Evolutionary conservation across 1,140 invertebrate genomes (phyloP), one percentile per base, ranked within the genome.

Genomic region (Phymastichus coffea): DNA sequence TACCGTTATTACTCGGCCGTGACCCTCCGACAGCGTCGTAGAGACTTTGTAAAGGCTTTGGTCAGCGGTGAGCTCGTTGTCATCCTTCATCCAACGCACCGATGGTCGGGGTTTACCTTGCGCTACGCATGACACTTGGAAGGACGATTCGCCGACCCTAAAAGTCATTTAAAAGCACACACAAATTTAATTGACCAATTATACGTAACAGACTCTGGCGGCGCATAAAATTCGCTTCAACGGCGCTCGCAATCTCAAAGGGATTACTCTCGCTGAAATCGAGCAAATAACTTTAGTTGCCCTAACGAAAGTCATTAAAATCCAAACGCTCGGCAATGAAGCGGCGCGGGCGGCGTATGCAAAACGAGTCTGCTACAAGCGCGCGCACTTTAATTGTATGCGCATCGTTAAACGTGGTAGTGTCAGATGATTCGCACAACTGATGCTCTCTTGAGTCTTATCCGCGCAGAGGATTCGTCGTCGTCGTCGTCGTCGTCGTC

Each of bases 61-160:
- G 65, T 90, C 89, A 1, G 86, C 85, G 15, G 87, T 85, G 2
- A 92, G 82, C 74, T 93, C 89, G 10, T 85, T 80, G 19, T 88
- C 89, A 75, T 95, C 91, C 73, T 96, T 96, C 22, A 91, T 79
- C 94, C 94, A 97, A 54, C 83, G 85, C 1, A 95, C 87, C 15
- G 79, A 83, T 0, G 94, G 93, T 35, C 88, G 84, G 0, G 94
- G 94, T 74, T 95, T 96, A 1, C 92, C 93, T 67, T 89, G 86
- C 25, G 92, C 93, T 56, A 87, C 86, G 70, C 94, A 96, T 0
- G 87, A 87, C 1, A 94, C 85, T 17, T 86, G 85, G 70, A 92
- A 93, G 57, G 91, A 88, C 0, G 84, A 83, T 62, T 94, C 92
- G 9, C 89, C 89, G n/a, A 91, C 88, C 61, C 87, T 84, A 65